Conservation (phyloP, 2,113 vertebrate genomes). For the Grammomys dolichurus region DNA sequence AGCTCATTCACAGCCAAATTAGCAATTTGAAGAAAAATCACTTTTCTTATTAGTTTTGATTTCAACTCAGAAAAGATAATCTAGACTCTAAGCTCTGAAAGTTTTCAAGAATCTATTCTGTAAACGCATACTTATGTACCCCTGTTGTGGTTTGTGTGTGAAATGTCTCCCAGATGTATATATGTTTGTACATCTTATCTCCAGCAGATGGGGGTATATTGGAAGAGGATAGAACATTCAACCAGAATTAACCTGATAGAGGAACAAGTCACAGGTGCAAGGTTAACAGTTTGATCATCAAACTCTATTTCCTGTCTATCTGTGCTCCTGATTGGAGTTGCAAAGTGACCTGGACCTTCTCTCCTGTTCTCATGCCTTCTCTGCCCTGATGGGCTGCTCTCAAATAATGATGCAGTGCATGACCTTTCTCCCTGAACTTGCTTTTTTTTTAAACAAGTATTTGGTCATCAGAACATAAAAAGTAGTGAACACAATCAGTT, state of each 20-base stretch:
- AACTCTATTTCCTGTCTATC: background rate
- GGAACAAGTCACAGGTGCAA: background rate
- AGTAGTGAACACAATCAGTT: background rate
- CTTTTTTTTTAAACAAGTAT: background rate
- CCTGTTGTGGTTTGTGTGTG: background rate
- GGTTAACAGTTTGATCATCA: background rate
- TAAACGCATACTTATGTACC: background rate
- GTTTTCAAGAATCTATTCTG: background rate
- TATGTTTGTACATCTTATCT: background rate
- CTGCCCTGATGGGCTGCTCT: too few relatives aligned
- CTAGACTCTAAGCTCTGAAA: background rate
- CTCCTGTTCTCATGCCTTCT: background rate
- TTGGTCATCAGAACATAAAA: background rate
- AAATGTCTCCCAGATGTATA: background rate
- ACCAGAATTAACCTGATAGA: too few relatives aligned
- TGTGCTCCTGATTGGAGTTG: background rate
- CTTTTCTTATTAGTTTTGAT: background rate
- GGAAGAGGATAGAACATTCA: background rate
- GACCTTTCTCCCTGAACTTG: background rate
- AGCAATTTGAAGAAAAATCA: background rate
- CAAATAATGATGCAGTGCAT: too few relatives aligned
- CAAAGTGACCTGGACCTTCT: too few relatives aligned
- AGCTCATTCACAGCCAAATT: background rate
- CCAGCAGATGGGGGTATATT: background rate
- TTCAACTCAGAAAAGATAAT: background rate